A percentile compares a stretch with the other conserved stretches of the same genome.
Evolutionary conservation across 35 echinoderm and acorn worm genomes (phyloP).

Genomic region (Eucidaris tribuloides): DNA sequence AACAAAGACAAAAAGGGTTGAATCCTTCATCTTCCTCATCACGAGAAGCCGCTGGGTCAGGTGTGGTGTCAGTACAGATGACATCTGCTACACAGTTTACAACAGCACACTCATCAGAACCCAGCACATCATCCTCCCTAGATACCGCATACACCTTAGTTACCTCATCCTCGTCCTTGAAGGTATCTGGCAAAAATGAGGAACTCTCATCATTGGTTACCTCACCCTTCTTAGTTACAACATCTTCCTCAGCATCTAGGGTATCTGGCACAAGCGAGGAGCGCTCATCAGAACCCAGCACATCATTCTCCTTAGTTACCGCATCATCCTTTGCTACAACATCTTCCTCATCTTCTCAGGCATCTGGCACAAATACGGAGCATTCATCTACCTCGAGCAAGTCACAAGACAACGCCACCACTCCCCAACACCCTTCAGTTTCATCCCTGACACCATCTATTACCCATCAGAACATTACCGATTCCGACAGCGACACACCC

Average conservation of each 20-base stretch:
- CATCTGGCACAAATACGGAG: not conserved
- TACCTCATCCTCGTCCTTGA: not conserved
- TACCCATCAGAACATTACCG: not conserved
- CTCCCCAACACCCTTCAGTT: not conserved
- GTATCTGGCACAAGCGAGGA: too few species aligned
- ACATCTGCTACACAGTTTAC: not conserved
- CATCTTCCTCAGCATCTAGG: too few species aligned
- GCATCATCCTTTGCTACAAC: not conserved
- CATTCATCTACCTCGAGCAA: not conserved
- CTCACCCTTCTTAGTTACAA: too few species aligned
- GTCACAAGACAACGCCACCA: not conserved
- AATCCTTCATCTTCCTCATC: not conserved
- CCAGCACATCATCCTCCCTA: not conserved
- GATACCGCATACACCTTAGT: too few species aligned
- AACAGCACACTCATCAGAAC: not conserved
- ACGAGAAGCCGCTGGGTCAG: not conserved
- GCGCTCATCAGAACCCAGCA: not conserved
- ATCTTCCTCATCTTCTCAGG: not conserved
- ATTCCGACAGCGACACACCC: not conserved
- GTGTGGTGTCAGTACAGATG: too few species aligned
- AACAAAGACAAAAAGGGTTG: not conserved
- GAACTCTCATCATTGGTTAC: too few species aligned
- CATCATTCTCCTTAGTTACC: not conserved
- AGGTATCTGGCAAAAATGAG: not conserved
- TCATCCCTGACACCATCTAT: too few species aligned